phyloP scores from a whole-genome alignment of 2,797 vertebrate species.

The Prunella strophiata region DNA sequence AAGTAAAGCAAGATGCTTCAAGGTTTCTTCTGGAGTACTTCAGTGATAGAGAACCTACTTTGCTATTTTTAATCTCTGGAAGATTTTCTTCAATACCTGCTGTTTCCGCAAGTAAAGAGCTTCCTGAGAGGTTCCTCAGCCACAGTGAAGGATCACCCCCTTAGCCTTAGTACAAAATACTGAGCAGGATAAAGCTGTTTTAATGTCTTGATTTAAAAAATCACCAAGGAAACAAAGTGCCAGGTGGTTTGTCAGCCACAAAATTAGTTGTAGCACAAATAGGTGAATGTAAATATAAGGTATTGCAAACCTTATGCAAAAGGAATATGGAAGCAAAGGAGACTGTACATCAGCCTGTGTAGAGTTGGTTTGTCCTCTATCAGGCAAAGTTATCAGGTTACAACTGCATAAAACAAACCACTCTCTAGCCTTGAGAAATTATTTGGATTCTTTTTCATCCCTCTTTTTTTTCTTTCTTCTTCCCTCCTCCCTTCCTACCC shows the following conservation, averaged over 20 bases:
- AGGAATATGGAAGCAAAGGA: not conserved
- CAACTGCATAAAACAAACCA: not conserved
- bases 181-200: not conserved
- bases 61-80: not conserved
- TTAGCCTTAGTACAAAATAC: not conserved
- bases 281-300: not conserved
- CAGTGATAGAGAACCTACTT: not conserved
- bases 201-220: not conserved
- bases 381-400: not conserved
- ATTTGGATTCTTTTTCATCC: not conserved
- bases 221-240: not conserved
- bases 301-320: not conserved
- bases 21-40: not conserved
- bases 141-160: not conserved
- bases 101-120: not conserved
- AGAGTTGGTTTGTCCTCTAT: not conserved
- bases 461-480: not conserved
- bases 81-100: not conserved
- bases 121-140: not conserved
- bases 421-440: not conserved
- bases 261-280: not conserved
- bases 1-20: not conserved
- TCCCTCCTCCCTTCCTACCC: rapidly evolving
- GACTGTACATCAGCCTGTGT: not conserved
- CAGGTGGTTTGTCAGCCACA: not conserved